Conservation (phyloP, 2,797 vertebrate species). For the Anabas testudineus region DNA sequence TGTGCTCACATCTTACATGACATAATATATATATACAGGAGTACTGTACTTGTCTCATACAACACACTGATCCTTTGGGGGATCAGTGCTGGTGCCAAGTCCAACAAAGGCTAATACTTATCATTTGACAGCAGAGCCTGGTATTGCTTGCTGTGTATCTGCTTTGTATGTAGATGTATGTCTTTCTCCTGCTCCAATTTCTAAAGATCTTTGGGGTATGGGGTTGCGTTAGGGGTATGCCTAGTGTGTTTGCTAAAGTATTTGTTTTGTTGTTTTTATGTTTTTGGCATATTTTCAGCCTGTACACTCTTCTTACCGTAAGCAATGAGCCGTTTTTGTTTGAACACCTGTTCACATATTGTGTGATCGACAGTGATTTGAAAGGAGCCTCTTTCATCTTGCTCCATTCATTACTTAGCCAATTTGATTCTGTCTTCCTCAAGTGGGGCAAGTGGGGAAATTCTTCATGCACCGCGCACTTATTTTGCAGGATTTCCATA, state of each 20-base stretch:
- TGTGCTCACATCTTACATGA: conserved; percentile 10
- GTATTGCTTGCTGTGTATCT: conserved; percentile 69
- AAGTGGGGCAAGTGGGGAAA: conserved; percentile 74
- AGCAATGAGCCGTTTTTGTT: conserved; percentile 81
- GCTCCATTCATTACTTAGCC: conserved; percentile 81
- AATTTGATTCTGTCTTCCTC: conserved; percentile 78
- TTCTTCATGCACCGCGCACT: conserved; percentile 64
- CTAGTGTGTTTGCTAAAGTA: conserved; percentile 68
- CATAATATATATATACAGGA: conserved; percentile 4
- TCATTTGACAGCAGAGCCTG: conserved; percentile 62
- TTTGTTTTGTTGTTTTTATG: conserved; percentile 82
- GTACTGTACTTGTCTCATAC: conserved; percentile 4
- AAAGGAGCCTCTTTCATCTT: conserved; percentile 84
- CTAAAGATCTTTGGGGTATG: conserved; percentile 46
- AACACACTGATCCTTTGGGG: conserved; percentile 26
- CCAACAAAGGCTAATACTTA: conserved; percentile 74
- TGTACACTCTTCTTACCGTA: conserved; percentile 70
- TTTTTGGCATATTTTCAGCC: conserved; percentile 74
- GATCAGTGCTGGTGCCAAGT: conserved; percentile 56
- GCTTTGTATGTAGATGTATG: conserved; percentile 54
- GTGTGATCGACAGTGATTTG: conserved; percentile 80
- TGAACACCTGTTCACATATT: conserved; percentile 87
- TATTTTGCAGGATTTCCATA: conserved; percentile 67
- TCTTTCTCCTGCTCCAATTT: conserved; percentile 51
- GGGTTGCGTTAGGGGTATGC: not conserved